Percentiles rank a stretch among this genome's conserved stretches.
These are phyloP conservation scores for Sphinx pinastri DNA, from an alignment of 2,888 invertebrate genomes.

Conservation along the genomic window DNA sequence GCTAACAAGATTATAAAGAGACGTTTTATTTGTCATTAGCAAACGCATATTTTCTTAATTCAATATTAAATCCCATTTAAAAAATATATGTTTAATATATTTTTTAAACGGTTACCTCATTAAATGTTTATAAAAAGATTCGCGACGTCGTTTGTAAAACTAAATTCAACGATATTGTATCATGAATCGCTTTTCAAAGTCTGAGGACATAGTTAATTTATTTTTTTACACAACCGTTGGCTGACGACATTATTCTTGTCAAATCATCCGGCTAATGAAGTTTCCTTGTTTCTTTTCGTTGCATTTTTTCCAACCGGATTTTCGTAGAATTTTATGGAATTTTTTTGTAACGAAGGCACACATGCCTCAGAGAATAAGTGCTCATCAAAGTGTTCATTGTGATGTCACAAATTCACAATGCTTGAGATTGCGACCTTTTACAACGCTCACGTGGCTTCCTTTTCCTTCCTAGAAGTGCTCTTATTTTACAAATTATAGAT, in stretches of 20 bases:
- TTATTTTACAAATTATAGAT: background rate
- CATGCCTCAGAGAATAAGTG: slow-evolving; percentile 44
- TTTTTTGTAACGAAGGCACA: slow-evolving; percentile 28
- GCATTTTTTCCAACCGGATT: slow-evolving; percentile 22
- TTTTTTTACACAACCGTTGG: slow-evolving; percentile 68
- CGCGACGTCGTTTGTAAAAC: no score
- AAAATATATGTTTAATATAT: no score
- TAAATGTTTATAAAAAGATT: no score
- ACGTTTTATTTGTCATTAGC: background rate
- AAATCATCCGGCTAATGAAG: slow-evolving; percentile 78
- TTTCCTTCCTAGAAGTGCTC: slow-evolving; percentile 22
- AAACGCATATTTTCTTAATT: background rate
- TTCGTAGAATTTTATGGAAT: slow-evolving; percentile 17
- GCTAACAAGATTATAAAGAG: slow-evolving; percentile 9
- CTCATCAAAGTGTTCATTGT: slow-evolving; percentile 69
- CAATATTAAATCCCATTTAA: background rate
- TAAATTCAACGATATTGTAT: slow-evolving; percentile 45
- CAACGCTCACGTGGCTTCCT: slow-evolving; percentile 30
- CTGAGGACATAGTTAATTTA: slow-evolving; percentile 67
- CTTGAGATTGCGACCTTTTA: slow-evolving; percentile 56
- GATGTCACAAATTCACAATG: slow-evolving; percentile 56
- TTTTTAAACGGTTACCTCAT: no score
- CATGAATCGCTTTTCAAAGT: slow-evolving; percentile 52
- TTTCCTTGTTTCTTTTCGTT: slow-evolving; percentile 48
- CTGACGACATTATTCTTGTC: slow-evolving; percentile 70